Base-by-base conservation (phyloP, 2,888 invertebrate genomes). In the Ormyrus pomaceus region DNA sequence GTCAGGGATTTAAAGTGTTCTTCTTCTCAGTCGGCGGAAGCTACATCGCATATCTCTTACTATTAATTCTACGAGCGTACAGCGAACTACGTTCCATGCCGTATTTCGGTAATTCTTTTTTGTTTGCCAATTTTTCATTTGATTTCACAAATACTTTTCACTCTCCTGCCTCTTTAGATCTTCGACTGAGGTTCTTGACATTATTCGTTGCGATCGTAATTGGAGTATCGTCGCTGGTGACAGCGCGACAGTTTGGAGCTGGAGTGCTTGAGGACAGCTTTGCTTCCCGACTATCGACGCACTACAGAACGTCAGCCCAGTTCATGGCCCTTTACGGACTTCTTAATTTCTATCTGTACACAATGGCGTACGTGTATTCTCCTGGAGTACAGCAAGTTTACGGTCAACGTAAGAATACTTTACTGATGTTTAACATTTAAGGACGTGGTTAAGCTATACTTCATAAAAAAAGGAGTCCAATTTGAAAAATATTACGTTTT, bases 71-170 rank as follows among this genome's bases (percentile, higher is more conserved):
- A 80, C 94, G 95, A 88, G 97, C 99, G 45, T 99, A 98, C 91
- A 97, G 96, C 82, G 99, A 99, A 91, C 92, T 99, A 72, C 93
- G 98, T 87, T 96, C 97, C 58, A 98, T 99, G 98, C 98, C 99
- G 82, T 99, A 96, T 92, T 99, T 99, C 91, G 98, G 98, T 98
- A 92, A 94, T 48, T 61, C 6, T 45, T 11, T 58, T 58, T 65
- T n/a, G 46, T 2, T 53, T 8, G 10, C 56, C 64, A 74, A 72
- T 59, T 9, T 51, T 55, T 50, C 10, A 55, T 55, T 11, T 51
- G 10, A 11, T 9, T 50, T 13, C 13, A 62, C 11, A 45, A 34
- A 61, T 48, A 11, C 55, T 56, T 69, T 56, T 69, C 48, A 50
- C 55, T 53, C n/a, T 68, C 55, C 11, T 50, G 51, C 59, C 56